These are phyloP conservation scores for Synergus japonicus DNA, from an alignment of 2,888 invertebrate genomes.

Conservation along the genomic window DNA sequence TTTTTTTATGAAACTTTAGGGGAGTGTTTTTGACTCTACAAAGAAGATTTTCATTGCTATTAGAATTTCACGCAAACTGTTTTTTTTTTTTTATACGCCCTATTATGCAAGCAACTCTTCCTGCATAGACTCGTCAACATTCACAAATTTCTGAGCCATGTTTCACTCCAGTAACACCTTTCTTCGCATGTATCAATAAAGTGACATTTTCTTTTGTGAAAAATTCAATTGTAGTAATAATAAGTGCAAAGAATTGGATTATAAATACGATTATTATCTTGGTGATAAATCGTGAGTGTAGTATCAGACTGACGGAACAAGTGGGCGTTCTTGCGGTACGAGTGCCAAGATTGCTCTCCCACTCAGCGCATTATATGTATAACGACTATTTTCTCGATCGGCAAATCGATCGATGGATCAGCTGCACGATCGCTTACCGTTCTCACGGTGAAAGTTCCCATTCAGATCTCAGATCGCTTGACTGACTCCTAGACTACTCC, in stretches of 20 bases:
- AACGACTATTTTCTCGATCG: constrained; percentile 17
- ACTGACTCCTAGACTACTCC: constrained; percentile 42
- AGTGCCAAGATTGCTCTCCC: background rate
- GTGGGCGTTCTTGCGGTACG: background rate
- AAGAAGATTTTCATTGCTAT: no score
- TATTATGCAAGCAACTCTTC: background rate
- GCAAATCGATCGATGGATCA: constrained; percentile 10
- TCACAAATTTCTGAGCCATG: background rate
- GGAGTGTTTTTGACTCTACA: no score
- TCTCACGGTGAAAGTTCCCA: constrained; percentile 41
- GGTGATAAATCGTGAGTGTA: background rate
- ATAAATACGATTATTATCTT: background rate
- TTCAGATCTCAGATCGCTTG: constrained; percentile 26
- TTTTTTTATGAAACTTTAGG: no score
- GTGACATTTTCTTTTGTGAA: background rate
- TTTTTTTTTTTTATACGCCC: no score
- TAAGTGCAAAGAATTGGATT: background rate
- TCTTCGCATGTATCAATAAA: background rate
- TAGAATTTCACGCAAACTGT: no score
- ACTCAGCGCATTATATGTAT: constrained; percentile 32
- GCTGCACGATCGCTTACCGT: background rate
- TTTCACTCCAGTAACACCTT: constrained; percentile 13
- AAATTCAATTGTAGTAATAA: background rate
- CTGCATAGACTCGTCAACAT: background rate
- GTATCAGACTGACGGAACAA: background rate